Evolutionary conservation across 2,797 vertebrate genomes (phyloP).

Genomic region (Cirrhinus mrigala): DNA sequence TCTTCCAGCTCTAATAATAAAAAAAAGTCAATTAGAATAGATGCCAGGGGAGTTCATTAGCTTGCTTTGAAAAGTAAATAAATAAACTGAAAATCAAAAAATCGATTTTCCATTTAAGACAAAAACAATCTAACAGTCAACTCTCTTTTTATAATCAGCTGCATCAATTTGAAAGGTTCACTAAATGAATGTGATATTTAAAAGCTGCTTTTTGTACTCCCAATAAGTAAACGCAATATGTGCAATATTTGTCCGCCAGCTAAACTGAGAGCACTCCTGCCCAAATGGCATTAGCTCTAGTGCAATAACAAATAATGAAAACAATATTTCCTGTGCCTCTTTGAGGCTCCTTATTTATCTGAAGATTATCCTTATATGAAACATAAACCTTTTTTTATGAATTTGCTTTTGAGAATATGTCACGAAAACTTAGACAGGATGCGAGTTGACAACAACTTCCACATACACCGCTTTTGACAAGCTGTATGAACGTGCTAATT

Average conservation of each 20-base stretch:
- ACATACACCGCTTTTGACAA: not conserved
- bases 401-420: conserved; percentile 3
- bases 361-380: conserved; percentile 42
- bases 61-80: conserved; percentile 19
- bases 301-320: conserved; percentile 42
- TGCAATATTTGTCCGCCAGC: conserved; percentile 8
- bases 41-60: not conserved
- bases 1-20: not conserved
- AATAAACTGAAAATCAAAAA: not conserved
- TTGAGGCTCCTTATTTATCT: conserved; percentile 39
- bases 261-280: not conserved
- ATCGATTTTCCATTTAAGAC: not conserved
- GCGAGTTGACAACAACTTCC: not conserved
- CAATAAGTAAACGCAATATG: not conserved
- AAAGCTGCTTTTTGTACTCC: conserved; percentile 23
- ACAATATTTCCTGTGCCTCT: conserved; percentile 35
- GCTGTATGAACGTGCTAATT: conserved; percentile 1
- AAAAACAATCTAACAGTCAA: not conserved
- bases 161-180: conserved; percentile 2
- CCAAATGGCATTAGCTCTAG: conserved; percentile 20
- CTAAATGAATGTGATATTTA: not conserved
- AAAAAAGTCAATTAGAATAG: not conserved
- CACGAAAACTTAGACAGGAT: not conserved
- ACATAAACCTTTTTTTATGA: conserved; percentile 44
- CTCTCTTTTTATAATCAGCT: not conserved